Conservation (phyloP, 2,888 invertebrate genomes). For the Tinea pellionella region DNA sequence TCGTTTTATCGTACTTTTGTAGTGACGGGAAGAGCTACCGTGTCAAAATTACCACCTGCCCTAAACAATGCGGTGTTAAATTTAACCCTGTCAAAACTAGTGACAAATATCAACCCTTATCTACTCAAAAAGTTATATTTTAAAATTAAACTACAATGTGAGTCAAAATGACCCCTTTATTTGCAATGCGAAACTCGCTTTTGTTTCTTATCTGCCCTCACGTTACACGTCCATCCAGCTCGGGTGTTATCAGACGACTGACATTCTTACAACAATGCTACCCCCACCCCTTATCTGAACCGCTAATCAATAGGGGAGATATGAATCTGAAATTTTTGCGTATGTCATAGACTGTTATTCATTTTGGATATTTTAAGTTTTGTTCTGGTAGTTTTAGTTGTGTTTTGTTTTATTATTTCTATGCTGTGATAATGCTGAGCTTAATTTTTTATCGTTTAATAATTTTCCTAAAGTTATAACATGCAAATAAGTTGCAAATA, state of each 20-base stretch:
- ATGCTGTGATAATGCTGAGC: neutral
- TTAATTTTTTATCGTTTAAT: no score
- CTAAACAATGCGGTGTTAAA: neutral
- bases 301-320: neutral
- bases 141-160: slow-evolving; percentile 1
- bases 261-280: neutral
- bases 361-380: neutral
- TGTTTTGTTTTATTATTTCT: neutral
- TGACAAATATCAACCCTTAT: neutral
- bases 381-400: neutral
- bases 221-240: neutral
- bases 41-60: neutral
- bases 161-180: neutral
- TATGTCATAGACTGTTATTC: neutral
- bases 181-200: neutral
- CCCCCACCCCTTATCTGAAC: neutral
- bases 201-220: neutral
- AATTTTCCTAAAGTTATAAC: no score
- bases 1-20: no score
- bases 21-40: no score
- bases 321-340: neutral
- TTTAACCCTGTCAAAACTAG: neutral
- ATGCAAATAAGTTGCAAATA: no score
- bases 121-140: neutral
- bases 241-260: neutral